These are phyloP conservation scores for Morone chrysops DNA, from an alignment of 2,113 vertebrate genomes.

Conservation along the genomic window DNA sequence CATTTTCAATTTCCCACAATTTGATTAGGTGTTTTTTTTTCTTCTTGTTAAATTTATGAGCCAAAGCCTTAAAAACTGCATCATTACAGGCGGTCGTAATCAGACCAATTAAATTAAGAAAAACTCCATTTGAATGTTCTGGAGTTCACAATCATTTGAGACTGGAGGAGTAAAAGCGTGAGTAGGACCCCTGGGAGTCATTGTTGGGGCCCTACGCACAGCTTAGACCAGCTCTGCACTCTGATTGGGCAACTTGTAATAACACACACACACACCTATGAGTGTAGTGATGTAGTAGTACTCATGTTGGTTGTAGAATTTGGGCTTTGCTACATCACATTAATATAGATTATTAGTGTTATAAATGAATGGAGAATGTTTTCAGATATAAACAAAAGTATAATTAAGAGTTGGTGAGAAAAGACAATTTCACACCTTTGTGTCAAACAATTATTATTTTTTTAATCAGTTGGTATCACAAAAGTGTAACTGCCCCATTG, in stretches of 20 bases:
- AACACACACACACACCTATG: slow-evolving; percentile 22
- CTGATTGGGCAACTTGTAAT: slow-evolving; percentile 47
- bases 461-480: background rate
- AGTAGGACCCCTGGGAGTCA: slow-evolving; percentile 68
- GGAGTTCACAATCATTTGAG: slow-evolving; percentile 42
- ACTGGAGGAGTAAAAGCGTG: slow-evolving; percentile 38
- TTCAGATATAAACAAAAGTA: background rate
- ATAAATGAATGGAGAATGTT: background rate
- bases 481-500: background rate
- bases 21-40: background rate
- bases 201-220: slow-evolving; percentile 68
- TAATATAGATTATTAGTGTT: background rate
- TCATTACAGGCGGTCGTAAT: slow-evolving; percentile 3
- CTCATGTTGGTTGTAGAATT: background rate
- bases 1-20: slow-evolving; percentile 1
- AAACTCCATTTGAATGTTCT: slow-evolving; percentile 25
- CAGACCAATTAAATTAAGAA: slow-evolving; percentile 14
- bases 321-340: background rate
- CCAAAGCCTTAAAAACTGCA: background rate
- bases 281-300: slow-evolving; percentile 1
- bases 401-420: background rate
- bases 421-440: background rate
- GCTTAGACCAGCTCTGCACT: slow-evolving; percentile 47
- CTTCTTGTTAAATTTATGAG: background rate
- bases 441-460: background rate